Evolutionary conservation across 2,797 vertebrate species (phyloP), one percentile per base, ranked within the genome.

Genomic region (Channa striata): DNA sequence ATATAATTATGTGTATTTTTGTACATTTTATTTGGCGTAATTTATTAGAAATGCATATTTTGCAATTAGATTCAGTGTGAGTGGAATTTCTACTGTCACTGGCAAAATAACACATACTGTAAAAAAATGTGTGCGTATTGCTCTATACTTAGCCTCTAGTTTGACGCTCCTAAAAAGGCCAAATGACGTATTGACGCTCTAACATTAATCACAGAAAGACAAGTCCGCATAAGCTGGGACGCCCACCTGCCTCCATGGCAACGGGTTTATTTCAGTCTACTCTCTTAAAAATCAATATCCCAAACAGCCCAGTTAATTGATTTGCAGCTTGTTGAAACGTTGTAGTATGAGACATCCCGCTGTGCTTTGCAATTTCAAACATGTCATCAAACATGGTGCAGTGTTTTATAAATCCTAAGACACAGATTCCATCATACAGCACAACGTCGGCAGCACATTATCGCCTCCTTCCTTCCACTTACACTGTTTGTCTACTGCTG

Each of bases 161-260:
- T 17, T 43, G 40, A 16, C 14, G 14, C 1, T 14, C 0, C 8
- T 23, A 37, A 66, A 67, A 72, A 62, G 0, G 16, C 13, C 33
- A 34, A 72, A 73, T 83, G 21, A 77, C 0, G 1, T 52, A 21
- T 66, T 58, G 53, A 0, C 59, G 51, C 44, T 57, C 20, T 56
- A 33, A 51, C 11, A 67, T 67, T 53, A 30, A 67, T 69, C 25
- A 46, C 6, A 33, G 37, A 63, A 57, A 23, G n/a, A 52, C n/a
- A 46, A 19, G 43, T 46, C 43, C 19, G 43, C 9, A 47, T 10
- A 69, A 64, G 42, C 14, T 49, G 46, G 72, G 69, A 60, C 39
- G 8, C 43, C 33, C 65, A 68, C 44, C 5, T 69, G 84, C 75
- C 37, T 74, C 82, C 87, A 89, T 91, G 78, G 78, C 78, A 90